phyloP scores from a whole-genome alignment of 2,797 vertebrate species.

The Falco novaeseelandiae region DNA sequence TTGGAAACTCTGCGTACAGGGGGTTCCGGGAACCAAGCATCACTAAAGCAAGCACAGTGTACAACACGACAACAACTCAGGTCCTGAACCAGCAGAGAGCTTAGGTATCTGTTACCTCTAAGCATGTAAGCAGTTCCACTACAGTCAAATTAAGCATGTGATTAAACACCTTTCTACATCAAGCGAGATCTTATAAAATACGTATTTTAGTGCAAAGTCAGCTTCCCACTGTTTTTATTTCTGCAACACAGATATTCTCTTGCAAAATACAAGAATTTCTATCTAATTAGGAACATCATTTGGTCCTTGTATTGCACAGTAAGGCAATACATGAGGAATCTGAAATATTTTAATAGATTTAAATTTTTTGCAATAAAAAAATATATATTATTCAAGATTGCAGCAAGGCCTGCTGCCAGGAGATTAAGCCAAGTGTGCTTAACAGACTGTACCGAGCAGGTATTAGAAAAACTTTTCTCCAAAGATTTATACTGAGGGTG shows the following conservation, averaged over 20 bases:
- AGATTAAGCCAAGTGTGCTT: too few species aligned
- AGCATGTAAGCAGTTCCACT: not conserved
- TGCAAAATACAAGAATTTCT: not conserved
- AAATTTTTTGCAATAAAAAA: not conserved
- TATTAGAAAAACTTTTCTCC: not conserved
- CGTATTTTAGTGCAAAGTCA: not conserved
- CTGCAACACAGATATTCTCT: not conserved
- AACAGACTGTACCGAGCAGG: not conserved
- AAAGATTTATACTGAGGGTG: not conserved
- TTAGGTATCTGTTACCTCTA: not conserved
- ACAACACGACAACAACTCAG: fast-evolving
- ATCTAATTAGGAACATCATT: not conserved
- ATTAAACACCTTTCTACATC: not conserved
- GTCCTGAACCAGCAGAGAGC: not conserved
- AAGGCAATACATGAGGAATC: not conserved
- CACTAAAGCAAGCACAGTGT: not conserved
- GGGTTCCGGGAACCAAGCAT: not conserved
- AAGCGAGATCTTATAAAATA: not conserved
- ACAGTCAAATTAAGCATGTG: not conserved
- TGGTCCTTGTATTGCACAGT: not conserved
- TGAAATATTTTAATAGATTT: not conserved
- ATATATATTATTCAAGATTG: not conserved
- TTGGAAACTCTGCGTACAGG: fast-evolving
- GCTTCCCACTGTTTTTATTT: not conserved
- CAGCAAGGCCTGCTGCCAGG: not conserved